Percentiles rank a stretch among this genome's conserved stretches.
Evolutionary conservation across 2,113 vertebrate species (phyloP).

Genomic region (Limanda limanda): DNA sequence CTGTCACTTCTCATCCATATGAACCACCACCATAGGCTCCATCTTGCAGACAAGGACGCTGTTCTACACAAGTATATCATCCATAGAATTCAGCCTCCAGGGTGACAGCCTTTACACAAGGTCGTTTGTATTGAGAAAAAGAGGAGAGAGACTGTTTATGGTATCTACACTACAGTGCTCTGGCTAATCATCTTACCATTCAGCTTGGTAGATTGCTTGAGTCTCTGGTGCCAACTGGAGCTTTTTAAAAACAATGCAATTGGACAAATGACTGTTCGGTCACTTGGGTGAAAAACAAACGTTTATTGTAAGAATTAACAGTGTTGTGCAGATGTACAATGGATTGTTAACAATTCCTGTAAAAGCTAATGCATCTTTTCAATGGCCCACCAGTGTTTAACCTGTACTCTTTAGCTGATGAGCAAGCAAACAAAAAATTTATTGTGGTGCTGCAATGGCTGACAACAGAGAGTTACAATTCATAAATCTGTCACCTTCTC

Average conservation of each 20-base stretch:
- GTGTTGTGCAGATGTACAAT: slow-evolving; percentile 20
- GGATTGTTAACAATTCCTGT: slow-evolving; percentile 41
- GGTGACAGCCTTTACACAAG: slow-evolving; percentile 42
- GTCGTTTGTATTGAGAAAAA: slow-evolving; percentile 21
- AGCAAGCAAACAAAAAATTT: slow-evolving; percentile 48
- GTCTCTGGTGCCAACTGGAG: neutral
- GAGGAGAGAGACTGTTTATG: slow-evolving; percentile 22
- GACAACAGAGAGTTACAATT: slow-evolving; percentile 56
- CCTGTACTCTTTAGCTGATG: slow-evolving; percentile 45
- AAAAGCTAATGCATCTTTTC: slow-evolving; percentile 49
- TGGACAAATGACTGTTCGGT: slow-evolving; percentile 20
- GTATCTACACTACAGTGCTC: slow-evolving; percentile 4
- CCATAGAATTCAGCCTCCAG: slow-evolving; percentile 38
- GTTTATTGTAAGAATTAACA: slow-evolving; percentile 36
- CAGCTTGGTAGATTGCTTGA: slow-evolving; percentile 6
- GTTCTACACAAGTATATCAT: slow-evolving; percentile 59
- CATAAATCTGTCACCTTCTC: slow-evolving; percentile 58
- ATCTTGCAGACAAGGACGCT: slow-evolving; percentile 68
- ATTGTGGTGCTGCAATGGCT: slow-evolving; percentile 24
- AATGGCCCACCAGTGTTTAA: slow-evolving; percentile 36
- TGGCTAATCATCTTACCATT: slow-evolving; percentile 12
- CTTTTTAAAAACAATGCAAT: slow-evolving; percentile 7
- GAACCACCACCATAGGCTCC: slow-evolving; percentile 61
- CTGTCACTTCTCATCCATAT: slow-evolving; percentile 79
- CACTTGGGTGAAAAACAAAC: slow-evolving; percentile 23